A percentile compares a stretch with the other conserved stretches of the same genome.
Evolutionary conservation across 2,113 vertebrate genomes (phyloP).

Genomic region (Leptosomus discolor): DNA sequence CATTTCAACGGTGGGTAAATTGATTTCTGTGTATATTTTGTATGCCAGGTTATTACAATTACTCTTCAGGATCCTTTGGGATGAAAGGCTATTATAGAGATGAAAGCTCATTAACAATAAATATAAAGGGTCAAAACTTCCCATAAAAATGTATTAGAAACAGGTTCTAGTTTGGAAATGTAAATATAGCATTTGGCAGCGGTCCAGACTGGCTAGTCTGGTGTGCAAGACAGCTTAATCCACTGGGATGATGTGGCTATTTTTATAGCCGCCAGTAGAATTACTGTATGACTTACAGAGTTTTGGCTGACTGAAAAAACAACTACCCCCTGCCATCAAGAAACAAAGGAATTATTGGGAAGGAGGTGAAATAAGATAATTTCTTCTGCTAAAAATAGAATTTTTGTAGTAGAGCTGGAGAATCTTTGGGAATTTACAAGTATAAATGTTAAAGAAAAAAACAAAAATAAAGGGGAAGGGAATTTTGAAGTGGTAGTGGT

Average conservation of each 20-base stretch:
- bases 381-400: neutral
- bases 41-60: slow-evolving; percentile 51
- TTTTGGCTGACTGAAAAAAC: neutral
- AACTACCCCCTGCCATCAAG: neutral
- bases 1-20: neutral
- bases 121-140: slow-evolving; percentile 61
- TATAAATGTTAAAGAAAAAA: neutral
- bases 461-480: neutral
- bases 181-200: slow-evolving; percentile 57
- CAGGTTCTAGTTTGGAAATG: slow-evolving; percentile 60
- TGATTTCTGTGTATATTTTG: slow-evolving; percentile 43
- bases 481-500: neutral
- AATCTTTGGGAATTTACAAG: neutral
- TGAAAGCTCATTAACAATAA: slow-evolving; percentile 63
- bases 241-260: slow-evolving; percentile 17
- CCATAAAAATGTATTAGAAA: slow-evolving; percentile 60
- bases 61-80: slow-evolving; percentile 52
- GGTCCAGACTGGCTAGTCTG: neutral
- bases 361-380: neutral
- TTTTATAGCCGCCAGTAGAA: slow-evolving; percentile 1
- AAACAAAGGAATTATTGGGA: neutral
- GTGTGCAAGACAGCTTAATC: slow-evolving; percentile 20
- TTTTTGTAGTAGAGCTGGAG: neutral
- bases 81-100: slow-evolving; percentile 46
- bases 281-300: neutral